Base-by-base conservation (phyloP, 2,888 invertebrate species). In the Fragum whitleyi region DNA sequence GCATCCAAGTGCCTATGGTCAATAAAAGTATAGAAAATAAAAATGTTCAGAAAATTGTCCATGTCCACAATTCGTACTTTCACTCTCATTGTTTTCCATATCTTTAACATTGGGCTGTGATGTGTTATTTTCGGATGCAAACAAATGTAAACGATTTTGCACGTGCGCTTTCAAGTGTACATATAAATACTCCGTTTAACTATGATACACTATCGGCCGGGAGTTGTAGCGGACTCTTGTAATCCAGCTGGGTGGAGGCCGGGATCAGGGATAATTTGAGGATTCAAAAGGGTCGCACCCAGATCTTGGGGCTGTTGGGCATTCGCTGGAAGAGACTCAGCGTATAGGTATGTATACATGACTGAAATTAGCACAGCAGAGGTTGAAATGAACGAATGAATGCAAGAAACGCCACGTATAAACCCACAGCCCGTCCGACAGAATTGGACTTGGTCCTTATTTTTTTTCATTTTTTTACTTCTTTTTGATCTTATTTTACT, bases 201-300 rank as follows among this genome's bases (percentile, higher is more conserved):
- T 21, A 16, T 51, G 21, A 51, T 87, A 6, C 5, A 36, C 32
- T 36, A 9, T 36, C 32, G 92, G 94, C 97, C 96, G 98, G 97
- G 97, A 97, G 97, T 96, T 88, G 96, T 97, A 97, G 98, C 98
- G 96, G 93, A 95, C 97, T 97, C 97, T 97, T 98, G 98, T 98
- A 98, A 98, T 97, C 97, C 96, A 96, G 97, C 97, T 96, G 95
- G 97, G 96, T 96, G 97, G 97, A 97, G 96, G 97, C 97, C 96
- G 95, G 97, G 95, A 95, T 94, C 95, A 96, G 95, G 98, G 96
- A 97, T 97, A 97, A 96, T 96, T 96, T 97, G 97, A 97, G 97
- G 96, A 95, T 95, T 96, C 97, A 97, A 95, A 26, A 32, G 32
- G 16, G 26, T 28, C 14, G 16, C 26, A 16, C 6, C 21, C 9